phyloP scores from a whole-genome alignment of 2,113 vertebrate genomes.

The Eulemur rufifrons region DNA sequence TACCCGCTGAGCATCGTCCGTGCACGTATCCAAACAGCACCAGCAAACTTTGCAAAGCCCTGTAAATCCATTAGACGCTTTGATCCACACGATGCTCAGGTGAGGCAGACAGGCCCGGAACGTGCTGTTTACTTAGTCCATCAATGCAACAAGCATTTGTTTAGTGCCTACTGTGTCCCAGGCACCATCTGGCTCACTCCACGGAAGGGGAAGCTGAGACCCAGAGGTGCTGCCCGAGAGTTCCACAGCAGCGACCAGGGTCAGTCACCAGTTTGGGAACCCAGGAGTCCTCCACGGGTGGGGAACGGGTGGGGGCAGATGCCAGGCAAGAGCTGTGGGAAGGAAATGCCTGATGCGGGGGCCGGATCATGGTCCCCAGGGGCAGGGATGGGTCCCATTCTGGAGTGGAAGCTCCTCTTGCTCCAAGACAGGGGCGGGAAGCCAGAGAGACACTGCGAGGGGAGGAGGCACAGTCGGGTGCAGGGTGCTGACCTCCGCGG shows the following conservation, averaged over 20 bases:
- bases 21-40: no score
- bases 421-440: not conserved
- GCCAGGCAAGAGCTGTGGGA: not conserved
- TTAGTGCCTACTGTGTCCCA: not conserved
- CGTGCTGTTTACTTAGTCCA: not conserved
- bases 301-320: accelerated
- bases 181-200: not conserved
- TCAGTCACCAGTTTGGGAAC: not conserved
- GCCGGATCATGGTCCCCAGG: not conserved
- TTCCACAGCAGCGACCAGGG: not conserved
- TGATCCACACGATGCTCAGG: not conserved
- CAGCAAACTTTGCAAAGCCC: not conserved
- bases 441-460: not conserved
- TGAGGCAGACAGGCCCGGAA: not conserved
- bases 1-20: accelerated
- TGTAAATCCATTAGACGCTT: not conserved
- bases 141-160: not conserved
- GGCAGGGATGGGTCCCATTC: not conserved
- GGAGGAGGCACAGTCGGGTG: not conserved
- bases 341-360: not conserved
- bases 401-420: not conserved
- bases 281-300: not conserved
- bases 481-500: not conserved
- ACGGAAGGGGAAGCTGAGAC: not conserved
- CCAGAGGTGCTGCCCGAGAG: not conserved